These are phyloP conservation scores for Poeciliopsis presidionis DNA, from an alignment of 2,797 vertebrate genomes.

Conservation along the genomic window DNA sequence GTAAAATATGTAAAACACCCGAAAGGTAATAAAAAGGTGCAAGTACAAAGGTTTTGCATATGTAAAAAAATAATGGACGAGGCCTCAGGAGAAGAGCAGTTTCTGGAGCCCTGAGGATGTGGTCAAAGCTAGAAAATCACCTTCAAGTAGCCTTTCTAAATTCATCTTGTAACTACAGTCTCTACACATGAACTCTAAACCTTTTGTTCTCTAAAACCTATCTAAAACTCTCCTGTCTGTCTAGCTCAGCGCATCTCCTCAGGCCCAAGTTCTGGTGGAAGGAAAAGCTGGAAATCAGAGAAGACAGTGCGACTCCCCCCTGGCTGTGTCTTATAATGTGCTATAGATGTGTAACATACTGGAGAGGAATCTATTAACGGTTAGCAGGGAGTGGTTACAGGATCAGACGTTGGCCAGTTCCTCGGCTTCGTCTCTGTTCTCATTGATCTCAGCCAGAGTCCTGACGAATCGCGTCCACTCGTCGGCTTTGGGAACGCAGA, in stretches of 20 bases:
- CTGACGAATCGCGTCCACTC: conserved; percentile 96
- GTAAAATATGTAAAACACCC: conserved; percentile 68
- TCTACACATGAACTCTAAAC: conserved; percentile 36
- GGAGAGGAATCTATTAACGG: conserved; percentile 28
- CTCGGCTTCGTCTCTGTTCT: conserved; percentile 93
- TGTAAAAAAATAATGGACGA: conserved; percentile 68
- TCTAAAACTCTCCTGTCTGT: conserved; percentile 41
- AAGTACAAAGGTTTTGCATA: conserved; percentile 79
- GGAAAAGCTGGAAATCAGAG: conserved; percentile 53
- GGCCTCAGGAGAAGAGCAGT: conserved; percentile 65
- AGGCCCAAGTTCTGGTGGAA: conserved; percentile 48
- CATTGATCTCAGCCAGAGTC: conserved; percentile 94
- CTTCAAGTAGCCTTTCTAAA: conserved; percentile 27
- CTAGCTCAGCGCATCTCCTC: conserved; percentile 68
- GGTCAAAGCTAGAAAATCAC: conserved; percentile 55
- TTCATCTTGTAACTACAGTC: conserved; percentile 18
- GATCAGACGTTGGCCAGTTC: conserved; percentile 89
- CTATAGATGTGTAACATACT: conserved; percentile 39
- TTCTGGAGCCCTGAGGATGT: conserved; percentile 62
- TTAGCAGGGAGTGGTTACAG: conserved; percentile 49
- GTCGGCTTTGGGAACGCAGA: conserved; percentile 92
- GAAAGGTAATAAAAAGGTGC: conserved; percentile 75
- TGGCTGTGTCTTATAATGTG: conserved; percentile 43
- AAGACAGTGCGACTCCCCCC: conserved; percentile 9
- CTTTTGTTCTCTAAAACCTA: conserved; percentile 32